Percentiles rank a stretch among this genome's conserved stretches.
Evolutionary conservation across 2,888 invertebrate genomes (phyloP).

Genomic region (Cantharis rufa): DNA sequence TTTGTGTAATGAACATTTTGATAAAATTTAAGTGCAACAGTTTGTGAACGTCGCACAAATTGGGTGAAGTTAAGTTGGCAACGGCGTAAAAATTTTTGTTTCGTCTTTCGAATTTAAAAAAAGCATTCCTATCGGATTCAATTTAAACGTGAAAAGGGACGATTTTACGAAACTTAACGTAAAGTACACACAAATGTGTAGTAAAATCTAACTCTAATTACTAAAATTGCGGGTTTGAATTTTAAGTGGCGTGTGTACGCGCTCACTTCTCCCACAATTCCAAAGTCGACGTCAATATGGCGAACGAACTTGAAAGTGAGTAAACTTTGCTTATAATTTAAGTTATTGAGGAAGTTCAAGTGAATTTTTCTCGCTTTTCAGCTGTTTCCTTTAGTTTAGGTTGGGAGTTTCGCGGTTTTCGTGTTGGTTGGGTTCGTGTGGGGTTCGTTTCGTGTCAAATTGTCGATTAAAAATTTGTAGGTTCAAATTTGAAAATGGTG

Average conservation of each 20-base stretch:
- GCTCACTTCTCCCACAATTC: constrained; percentile 44
- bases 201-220: not conserved
- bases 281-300: constrained; percentile 71
- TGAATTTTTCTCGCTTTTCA: not conserved
- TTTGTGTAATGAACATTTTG: not conserved
- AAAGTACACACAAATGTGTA: not conserved
- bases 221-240: not conserved
- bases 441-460: constrained; percentile 4
- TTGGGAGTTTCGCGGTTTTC: not conserved
- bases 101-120: not conserved
- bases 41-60: not conserved
- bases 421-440: not conserved
- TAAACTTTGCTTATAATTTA: constrained; percentile 55
- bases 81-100: not conserved
- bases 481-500: constrained; percentile 55
- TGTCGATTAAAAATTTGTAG: constrained; percentile 31
- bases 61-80: not conserved
- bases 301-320: constrained; percentile 80
- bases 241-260: constrained; percentile 35
- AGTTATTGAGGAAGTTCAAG: constrained; percentile 14
- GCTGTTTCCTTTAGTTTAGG: not conserved
- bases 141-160: not conserved
- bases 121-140: not conserved
- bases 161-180: not conserved
- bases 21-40: constrained; percentile 2